A percentile compares a stretch with the other conserved stretches of the same genome.
These are phyloP conservation scores for Drosophila maculinotata DNA, from an alignment of 2,888 invertebrate species.

Conservation along the genomic window DNA sequence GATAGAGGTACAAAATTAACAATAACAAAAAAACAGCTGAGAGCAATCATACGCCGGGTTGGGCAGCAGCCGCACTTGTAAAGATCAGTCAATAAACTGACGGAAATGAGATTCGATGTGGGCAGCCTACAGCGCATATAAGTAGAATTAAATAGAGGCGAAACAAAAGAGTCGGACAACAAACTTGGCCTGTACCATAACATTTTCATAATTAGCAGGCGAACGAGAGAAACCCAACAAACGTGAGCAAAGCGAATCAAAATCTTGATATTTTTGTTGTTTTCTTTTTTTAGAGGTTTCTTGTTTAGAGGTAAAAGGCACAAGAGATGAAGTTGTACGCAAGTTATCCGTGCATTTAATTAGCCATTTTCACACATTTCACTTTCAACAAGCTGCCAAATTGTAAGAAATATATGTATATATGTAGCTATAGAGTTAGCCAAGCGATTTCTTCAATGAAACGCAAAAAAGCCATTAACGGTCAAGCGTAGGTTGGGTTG, in stretches of 20 bases:
- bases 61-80: constrained; percentile 36
- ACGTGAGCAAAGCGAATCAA: constrained; percentile 50
- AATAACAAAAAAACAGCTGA: constrained; percentile 4
- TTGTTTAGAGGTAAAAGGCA: constrained; percentile 36
- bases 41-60: constrained; percentile 39
- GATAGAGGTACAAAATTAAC: constrained; percentile 1
- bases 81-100: constrained; percentile 56
- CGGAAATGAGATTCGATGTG: constrained; percentile 53
- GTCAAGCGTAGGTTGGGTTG: constrained; percentile 70
- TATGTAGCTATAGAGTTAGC: constrained; percentile 16
- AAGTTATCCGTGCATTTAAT: constrained; percentile 71
- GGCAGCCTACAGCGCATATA: constrained; percentile 5
- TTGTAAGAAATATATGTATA: constrained; percentile 54
- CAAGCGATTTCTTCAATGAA: constrained; percentile 66
- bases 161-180: constrained; percentile 66
- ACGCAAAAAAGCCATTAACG: constrained; percentile 79
- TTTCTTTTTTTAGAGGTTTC: not conserved
- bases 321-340: constrained; percentile 22
- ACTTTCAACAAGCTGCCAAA: constrained; percentile 80
- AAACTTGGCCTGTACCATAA: constrained; percentile 46
- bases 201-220: constrained; percentile 64
- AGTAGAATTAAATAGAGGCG: constrained; percentile 35
- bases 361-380: constrained; percentile 80
- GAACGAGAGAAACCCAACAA: constrained; percentile 43
- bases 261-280: constrained; percentile 15